Base-by-base conservation (phyloP, 2,888 invertebrate genomes). In the Caenorhabditis parvicauda region DNA sequence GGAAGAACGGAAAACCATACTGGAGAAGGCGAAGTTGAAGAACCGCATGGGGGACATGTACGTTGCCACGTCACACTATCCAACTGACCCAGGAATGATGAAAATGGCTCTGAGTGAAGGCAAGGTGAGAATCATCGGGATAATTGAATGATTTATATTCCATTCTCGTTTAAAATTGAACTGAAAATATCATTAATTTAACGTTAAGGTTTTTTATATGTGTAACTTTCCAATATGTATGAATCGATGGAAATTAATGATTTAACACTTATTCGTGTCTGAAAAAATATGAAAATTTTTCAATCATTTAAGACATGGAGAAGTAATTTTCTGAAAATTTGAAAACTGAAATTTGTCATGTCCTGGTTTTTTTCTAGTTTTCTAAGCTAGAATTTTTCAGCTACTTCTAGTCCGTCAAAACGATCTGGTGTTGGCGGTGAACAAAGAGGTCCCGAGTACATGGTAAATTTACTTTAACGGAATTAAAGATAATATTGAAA, bases 1-100 rank as follows among this genome's bases (percentile, higher is more conserved):
- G 14, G 54, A 58, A 6, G 70, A 70, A 46, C 25, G 66, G 7
- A 54, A 47, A 21, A 58, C 55, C 3, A 59, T 70, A 41, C 51
- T 70, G n/a, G 64, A 64, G 27, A 70, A 70, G 32, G 70, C 70
- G 4, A 52, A 49, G 7, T 29, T 57, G 25, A 67, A 67, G 50
- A 61, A 52, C 14, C 35, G 68, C 14, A 52, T 59, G 4, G 29
- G 32, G 4, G 68, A 68, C 25, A 65, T 68, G 47, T 68, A 53
- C 25, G 37, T 62, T 14, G 54, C 48, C 2, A 57, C 51, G 0
- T 43, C 57, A 12, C 54, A 46, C 17, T 62, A 62, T 41, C 62
- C 62, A 12, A 43, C 52, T 5, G 62, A 62, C 21, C 12, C 39
- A 5, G 57, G 47, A 43, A 62, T 62, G 62, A 32, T 58, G 35